phyloP scores from a whole-genome alignment of 2,888 invertebrate genomes.

The Cremastinae sp. region DNA sequence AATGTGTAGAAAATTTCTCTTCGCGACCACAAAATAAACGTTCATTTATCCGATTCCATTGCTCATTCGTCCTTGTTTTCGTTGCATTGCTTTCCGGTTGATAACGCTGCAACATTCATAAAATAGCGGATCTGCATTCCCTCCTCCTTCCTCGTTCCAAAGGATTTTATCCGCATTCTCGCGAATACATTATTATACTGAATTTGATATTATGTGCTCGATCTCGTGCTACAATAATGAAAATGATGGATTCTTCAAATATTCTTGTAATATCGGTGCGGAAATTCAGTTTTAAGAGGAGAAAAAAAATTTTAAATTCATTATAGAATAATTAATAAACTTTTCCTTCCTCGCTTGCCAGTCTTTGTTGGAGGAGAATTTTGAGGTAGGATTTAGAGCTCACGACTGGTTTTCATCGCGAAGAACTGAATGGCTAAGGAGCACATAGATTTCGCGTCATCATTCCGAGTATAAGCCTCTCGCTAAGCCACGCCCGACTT shows the following conservation, averaged over 20 bases:
- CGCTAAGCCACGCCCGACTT: conserved; percentile 22
- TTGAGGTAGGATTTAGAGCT: conserved; percentile 16
- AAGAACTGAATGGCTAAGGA: conserved; percentile 29
- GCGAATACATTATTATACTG: neutral
- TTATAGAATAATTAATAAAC: too few relatives aligned
- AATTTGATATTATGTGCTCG: too few relatives aligned
- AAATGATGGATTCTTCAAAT: too few relatives aligned
- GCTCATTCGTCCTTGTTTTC: conserved; percentile 18
- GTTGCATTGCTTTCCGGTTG: conserved; percentile 9
- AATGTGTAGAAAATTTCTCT: neutral
- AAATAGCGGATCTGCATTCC: neutral
- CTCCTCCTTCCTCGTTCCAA: neutral
- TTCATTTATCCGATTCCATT: neutral
- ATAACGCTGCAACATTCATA: conserved; percentile 6
- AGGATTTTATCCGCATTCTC: neutral
- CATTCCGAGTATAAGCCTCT: conserved; percentile 38
- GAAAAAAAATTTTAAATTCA: too few relatives aligned
- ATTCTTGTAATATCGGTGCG: too few relatives aligned
- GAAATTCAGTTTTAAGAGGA: too few relatives aligned
- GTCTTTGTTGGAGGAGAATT: neutral
- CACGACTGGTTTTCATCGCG: conserved; percentile 6
- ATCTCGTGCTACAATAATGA: too few relatives aligned
- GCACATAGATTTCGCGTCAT: conserved; percentile 35
- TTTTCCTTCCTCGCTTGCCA: too few relatives aligned
- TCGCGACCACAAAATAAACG: neutral